Base-by-base conservation (phyloP, 2,888 invertebrate genomes). In the Drosophila helvetica region DNA sequence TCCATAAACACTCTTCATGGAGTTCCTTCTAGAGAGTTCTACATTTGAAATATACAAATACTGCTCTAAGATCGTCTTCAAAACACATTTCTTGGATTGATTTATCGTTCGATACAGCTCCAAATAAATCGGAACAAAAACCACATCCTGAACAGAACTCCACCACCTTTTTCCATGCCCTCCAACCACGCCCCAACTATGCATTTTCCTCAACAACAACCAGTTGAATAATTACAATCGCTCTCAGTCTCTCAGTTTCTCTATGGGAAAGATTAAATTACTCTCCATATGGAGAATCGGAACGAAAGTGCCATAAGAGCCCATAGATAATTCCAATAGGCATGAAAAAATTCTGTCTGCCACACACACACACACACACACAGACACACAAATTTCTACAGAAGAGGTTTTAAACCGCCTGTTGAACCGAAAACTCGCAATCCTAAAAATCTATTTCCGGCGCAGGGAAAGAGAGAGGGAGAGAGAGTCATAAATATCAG, bases 391-490 rank as follows among this genome's bases (percentile, higher is more conserved):
- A 15, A 38, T 38, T 38, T 38, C 38, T 38, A 7, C 6, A 38
- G 38, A 38, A 38, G 38, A 15, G 15, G 71, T 33, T 65, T 64
- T 58, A 56, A 71, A 19, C 70, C 66, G 53, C 45, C 48, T 61
- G 69, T 63, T 59, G 43, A 64, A 56, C 70, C 59, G 54, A 78
- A 86, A 65, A 56, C 70, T 57, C 75, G 56, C 75, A 79, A 65
- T 75, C 79, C 55, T 27, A 27, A 2, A 57, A 70, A 54, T 66
- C 79, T 83, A 84, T 85, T 80, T 85, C 87, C 87, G 85, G 85
- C 60, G 70, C 64, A 60, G 65, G 62, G n/a, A 33, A 12, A 6
- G 15, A 38, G 1, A 7, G 38, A 33, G 33, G 12, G 3, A 25
- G 22, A 27, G 27, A 1, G 18, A 65, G 42, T 65, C 78, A 80